These are phyloP conservation scores for Siderastrea radians DNA, from an alignment of 92 coral and sea anemone genomes.

Conservation along the genomic window DNA sequence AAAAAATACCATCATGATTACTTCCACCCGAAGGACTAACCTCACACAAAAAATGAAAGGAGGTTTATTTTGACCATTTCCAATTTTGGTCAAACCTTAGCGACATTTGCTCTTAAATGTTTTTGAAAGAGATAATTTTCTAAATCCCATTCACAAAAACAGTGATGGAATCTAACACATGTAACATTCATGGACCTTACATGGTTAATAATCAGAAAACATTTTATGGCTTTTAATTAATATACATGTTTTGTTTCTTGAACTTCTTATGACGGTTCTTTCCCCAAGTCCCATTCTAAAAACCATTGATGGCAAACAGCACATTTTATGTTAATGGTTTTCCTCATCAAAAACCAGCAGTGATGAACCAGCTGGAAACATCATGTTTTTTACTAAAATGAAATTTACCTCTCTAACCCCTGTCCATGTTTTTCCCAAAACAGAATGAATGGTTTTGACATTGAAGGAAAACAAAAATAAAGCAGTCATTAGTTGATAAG, in stretches of 20 bases:
- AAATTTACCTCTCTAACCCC: constrained; percentile 1
- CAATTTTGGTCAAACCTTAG: no score
- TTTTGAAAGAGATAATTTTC: constrained; percentile 18
- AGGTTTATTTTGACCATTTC: no score
- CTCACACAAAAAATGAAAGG: no score
- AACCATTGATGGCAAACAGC: constrained; percentile 11
- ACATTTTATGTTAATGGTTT: constrained; percentile 2
- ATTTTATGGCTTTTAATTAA: background rate
- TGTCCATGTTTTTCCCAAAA: constrained; percentile 4
- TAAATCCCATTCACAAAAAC: constrained; percentile 19
- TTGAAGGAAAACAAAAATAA: background rate
- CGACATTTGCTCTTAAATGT: background rate
- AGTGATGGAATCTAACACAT: constrained; percentile 5
- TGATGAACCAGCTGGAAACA: constrained; percentile 28
- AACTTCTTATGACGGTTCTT: constrained; percentile 5
- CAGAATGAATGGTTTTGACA: constrained; percentile 4
- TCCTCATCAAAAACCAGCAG: constrained; percentile 13
- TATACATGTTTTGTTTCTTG: constrained; percentile 20
- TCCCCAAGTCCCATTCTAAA: constrained; percentile 29
- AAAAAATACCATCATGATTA: no score
- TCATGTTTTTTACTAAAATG: constrained; percentile 1
- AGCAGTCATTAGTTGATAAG: background rate
- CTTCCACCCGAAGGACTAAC: no score
- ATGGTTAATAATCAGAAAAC: background rate
- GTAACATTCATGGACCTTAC: constrained; percentile 21